Base-by-base conservation (phyloP, 2,113 vertebrate genomes). In the Ammodytes dubius region DNA sequence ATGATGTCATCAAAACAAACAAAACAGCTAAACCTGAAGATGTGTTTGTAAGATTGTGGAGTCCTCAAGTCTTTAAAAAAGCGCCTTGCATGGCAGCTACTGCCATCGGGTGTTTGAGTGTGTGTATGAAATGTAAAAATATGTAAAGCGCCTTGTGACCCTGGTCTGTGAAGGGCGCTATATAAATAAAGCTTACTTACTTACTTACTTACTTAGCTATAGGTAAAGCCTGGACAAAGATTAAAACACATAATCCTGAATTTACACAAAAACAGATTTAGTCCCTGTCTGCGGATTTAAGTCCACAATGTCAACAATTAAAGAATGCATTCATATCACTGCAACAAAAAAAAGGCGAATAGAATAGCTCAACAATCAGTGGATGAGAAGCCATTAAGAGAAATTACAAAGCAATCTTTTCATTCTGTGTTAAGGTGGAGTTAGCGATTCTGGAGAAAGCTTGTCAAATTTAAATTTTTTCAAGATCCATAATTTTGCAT, bases 211-310 rank as follows among this genome's bases (percentile, higher is more conserved):
- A n/a, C n/a, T n/a, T n/a, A n/a, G 4, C 6, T 42, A 19, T 56
- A 80, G 77, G 66, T 27, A 78, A 70, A 60, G 43, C 77, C 43
- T 37, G 46, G 57, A 54, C 19, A 7, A n/a, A 58, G 81, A 77
- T 81, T 83, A 74, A 73, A 65, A 52, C 27, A 27, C 6, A 5
- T 35, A 85, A 80, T 87, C 73, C 67, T 71, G 5, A 2, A 73
- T 54, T 19, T 50, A 77, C 39, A 82, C 74, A 89, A 73, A 74
- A 80, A 84, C 53, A 70, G 53, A 81, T 52, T 70, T 57, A 7
- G 66, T 57, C 61, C 39, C 9, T 2, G 58, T 78, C 68, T 69
- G 27, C 2, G 71, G 75, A 49, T 59, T 58, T 39, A 37, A 42
- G 6, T 35, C 54, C 35, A 27, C 13, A 2, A 9, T 37, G 19